phyloP scores from a whole-genome alignment of 2,113 vertebrate genomes.

The Caretta caretta region DNA sequence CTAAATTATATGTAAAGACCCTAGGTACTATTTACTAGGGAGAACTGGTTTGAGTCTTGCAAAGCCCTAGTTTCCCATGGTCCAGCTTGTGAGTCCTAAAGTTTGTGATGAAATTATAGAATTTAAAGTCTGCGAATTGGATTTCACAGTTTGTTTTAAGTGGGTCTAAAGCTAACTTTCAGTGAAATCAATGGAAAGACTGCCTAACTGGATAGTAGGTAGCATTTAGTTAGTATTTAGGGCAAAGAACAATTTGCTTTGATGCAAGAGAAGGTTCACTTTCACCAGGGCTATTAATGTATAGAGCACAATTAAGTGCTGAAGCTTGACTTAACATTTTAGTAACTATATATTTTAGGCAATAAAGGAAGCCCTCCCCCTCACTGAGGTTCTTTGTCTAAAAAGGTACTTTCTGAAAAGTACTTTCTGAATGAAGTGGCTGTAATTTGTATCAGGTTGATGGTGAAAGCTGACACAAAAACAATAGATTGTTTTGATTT shows the following conservation, averaged over 20 bases:
- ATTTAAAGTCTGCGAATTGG: background rate
- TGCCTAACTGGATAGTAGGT: background rate
- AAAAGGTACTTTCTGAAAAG: background rate
- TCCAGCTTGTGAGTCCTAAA: background rate
- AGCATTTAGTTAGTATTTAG: background rate
- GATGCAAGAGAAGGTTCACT: background rate
- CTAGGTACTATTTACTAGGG: background rate
- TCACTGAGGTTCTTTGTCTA: background rate
- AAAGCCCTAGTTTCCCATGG: background rate
- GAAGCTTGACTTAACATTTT: background rate
- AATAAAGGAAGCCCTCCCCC: background rate
- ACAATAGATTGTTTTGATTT: background rate
- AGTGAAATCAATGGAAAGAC: background rate
- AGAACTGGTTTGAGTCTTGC: background rate
- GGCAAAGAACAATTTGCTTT: background rate
- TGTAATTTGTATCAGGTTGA: background rate
- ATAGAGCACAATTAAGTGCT: background rate
- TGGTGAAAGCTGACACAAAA: background rate
- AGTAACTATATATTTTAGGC: background rate
- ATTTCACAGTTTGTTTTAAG: background rate
- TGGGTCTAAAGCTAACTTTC: background rate
- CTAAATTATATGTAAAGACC: background rate
- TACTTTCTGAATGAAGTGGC: background rate
- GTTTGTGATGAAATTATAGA: background rate
- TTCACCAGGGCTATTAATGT: background rate